Evolutionary conservation across 2,113 vertebrate genomes (phyloP).

Genomic region (Carassius auratus): DNA sequence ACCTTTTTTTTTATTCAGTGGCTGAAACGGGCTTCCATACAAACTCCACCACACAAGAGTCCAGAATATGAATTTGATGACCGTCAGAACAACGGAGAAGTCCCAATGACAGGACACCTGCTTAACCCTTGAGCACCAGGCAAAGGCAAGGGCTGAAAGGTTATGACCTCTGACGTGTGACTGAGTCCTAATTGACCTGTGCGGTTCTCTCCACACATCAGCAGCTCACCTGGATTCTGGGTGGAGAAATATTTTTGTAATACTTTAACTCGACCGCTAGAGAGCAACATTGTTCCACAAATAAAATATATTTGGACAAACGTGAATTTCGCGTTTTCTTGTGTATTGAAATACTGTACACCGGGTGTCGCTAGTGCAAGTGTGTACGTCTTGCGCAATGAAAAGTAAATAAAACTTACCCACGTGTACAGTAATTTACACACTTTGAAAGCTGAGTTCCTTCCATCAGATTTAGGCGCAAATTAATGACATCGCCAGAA

Average conservation of each 20-base stretch:
- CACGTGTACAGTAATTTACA: slow-evolving; percentile 58
- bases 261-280: background rate
- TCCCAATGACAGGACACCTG: slow-evolving; percentile 93
- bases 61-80: background rate
- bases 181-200: slow-evolving; percentile 88
- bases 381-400: background rate
- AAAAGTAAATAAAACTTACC: slow-evolving; percentile 63
- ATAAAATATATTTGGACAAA: background rate
- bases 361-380: background rate
- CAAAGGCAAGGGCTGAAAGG: slow-evolving; percentile 76
- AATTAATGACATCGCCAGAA: slow-evolving; percentile 39
- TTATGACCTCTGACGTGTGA: slow-evolving; percentile 77
- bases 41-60: background rate
- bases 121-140: slow-evolving; percentile 69
- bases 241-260: slow-evolving; percentile 38
- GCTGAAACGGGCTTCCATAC: too few species aligned
- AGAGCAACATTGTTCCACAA: background rate
- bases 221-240: slow-evolving; percentile 80
- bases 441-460: slow-evolving; percentile 38
- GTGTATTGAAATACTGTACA: background rate
- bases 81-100: slow-evolving; percentile 81
- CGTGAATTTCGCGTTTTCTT: background rate
- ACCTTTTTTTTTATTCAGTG: too few species aligned
- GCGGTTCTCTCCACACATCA: slow-evolving; percentile 89
- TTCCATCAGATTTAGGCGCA: slow-evolving; percentile 63